phyloP scores from a whole-genome alignment of 1,140 invertebrate species.

The Calephelis nemesis region DNA sequence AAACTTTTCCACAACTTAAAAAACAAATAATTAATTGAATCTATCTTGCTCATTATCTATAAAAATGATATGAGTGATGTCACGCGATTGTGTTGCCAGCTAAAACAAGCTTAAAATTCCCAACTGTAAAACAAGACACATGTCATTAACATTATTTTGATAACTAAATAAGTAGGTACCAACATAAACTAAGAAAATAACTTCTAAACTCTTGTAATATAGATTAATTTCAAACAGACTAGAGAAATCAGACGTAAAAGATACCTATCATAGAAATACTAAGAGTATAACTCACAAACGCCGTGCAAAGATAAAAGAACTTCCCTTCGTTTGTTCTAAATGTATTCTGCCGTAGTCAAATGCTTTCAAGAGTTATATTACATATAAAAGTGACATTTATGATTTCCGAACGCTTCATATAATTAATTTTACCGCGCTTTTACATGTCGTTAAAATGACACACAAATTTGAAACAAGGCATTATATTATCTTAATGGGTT shows the following conservation, averaged over 20 bases:
- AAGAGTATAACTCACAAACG: conserved; percentile 44
- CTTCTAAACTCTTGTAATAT: background rate
- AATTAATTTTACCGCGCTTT: conserved; percentile 63
- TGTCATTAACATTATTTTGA: too few species aligned
- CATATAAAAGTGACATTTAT: conserved; percentile 64
- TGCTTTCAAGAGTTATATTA: conserved; percentile 53
- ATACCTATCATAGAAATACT: conserved; percentile 39
- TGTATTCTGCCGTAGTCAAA: conserved; percentile 48
- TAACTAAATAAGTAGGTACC: too few species aligned
- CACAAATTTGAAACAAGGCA: conserved; percentile 55
- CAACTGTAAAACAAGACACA: too few species aligned
- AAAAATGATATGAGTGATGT: too few species aligned
- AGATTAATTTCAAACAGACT: conserved; percentile 12
- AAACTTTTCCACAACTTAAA: too few species aligned
- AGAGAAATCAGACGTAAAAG: conserved; percentile 32
- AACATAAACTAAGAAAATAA: too few species aligned
- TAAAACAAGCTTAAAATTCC: too few species aligned
- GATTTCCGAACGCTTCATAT: conserved; percentile 49
- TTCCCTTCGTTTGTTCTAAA: conserved; percentile 44
- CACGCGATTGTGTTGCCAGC: too few species aligned
- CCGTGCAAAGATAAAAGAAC: conserved; percentile 47
- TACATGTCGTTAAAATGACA: conserved; percentile 46
- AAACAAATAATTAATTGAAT: too few species aligned
- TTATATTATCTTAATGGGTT: conserved; percentile 47
- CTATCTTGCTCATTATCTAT: too few species aligned